phyloP scores from a whole-genome alignment of 2,113 vertebrate species.

The Hydrolagus affinis region DNA sequence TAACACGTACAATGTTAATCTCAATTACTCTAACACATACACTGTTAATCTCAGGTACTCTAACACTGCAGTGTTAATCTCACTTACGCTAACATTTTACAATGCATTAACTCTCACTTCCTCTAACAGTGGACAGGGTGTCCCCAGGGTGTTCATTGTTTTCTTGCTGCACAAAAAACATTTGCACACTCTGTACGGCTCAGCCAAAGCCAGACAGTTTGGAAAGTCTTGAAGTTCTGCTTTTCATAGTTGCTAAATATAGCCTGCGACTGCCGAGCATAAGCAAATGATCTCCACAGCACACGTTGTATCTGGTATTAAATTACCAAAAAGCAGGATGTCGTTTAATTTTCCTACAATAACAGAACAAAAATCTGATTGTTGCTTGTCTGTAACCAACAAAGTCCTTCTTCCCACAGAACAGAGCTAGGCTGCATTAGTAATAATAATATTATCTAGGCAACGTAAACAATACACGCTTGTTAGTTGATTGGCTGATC shows the following conservation, averaged over 20 bases:
- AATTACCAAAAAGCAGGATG: background rate
- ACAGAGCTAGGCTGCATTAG: background rate
- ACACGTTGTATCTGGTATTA: background rate
- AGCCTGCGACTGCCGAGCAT: background rate
- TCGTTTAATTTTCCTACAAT: background rate
- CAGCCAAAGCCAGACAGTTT: background rate
- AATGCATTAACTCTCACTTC: too few relatives aligned
- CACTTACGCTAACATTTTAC: background rate
- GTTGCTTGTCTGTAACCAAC: background rate
- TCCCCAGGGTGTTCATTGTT: too few relatives aligned
- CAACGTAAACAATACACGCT: too few relatives aligned
- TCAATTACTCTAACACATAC: too few relatives aligned
- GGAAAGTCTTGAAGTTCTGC: background rate
- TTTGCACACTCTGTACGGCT: background rate
- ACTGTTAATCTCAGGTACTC: background rate
- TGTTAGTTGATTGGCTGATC: too few relatives aligned
- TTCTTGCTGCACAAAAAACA: too few relatives aligned
- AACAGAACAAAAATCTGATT: background rate
- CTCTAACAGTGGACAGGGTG: too few relatives aligned
- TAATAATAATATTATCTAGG: too few relatives aligned
- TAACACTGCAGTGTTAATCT: background rate
- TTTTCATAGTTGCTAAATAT: background rate
- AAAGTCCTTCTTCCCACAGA: background rate
- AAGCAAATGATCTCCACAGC: background rate
- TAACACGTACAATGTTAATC: too few relatives aligned